Percentiles rank a stretch among this genome's conserved stretches.
phyloP scores from a whole-genome alignment of 2,113 vertebrate species.

The Nibea albiflora region DNA sequence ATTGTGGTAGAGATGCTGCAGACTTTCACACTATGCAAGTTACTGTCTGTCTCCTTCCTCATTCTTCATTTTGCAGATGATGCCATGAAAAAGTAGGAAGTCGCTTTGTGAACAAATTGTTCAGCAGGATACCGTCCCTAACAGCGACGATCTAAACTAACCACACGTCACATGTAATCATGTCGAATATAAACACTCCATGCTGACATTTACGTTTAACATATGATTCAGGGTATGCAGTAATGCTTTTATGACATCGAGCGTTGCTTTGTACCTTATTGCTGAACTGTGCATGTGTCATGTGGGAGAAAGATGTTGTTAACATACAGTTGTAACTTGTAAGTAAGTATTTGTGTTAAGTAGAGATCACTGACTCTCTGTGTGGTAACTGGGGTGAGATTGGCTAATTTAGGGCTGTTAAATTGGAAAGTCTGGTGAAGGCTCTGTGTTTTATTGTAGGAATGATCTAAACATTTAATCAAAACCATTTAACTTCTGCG shows the following conservation, averaged over 20 bases:
- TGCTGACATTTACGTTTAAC: background rate
- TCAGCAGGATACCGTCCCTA: background rate
- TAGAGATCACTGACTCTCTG: constrained; percentile 3
- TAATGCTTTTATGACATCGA: constrained; percentile 9
- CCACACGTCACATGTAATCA: background rate
- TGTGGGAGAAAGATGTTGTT: constrained; percentile 12
- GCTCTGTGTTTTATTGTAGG: constrained; percentile 11
- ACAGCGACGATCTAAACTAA: background rate
- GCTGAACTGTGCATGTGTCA: background rate
- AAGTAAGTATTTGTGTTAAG: constrained; percentile 11
- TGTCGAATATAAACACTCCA: constrained; percentile 6
- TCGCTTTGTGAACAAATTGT: background rate
- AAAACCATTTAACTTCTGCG: background rate
- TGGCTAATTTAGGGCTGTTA: constrained; percentile 16
- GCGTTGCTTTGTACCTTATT: constrained; percentile 7
- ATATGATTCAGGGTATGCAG: background rate
- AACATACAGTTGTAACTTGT: constrained; percentile 11
- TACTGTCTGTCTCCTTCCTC: background rate
- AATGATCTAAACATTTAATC: constrained; percentile 16
- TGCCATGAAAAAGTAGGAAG: background rate
- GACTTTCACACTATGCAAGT: constrained; percentile 23
- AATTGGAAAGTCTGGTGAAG: constrained; percentile 13
- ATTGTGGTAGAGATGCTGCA: constrained; percentile 26
- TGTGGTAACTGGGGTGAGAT: constrained; percentile 12
- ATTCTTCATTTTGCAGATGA: constrained; percentile 14